Percentiles rank a stretch among this genome's conserved stretches.
phyloP scores from a whole-genome alignment of 1,140 invertebrate genomes.

The Akabosia matsudoensis region DNA sequence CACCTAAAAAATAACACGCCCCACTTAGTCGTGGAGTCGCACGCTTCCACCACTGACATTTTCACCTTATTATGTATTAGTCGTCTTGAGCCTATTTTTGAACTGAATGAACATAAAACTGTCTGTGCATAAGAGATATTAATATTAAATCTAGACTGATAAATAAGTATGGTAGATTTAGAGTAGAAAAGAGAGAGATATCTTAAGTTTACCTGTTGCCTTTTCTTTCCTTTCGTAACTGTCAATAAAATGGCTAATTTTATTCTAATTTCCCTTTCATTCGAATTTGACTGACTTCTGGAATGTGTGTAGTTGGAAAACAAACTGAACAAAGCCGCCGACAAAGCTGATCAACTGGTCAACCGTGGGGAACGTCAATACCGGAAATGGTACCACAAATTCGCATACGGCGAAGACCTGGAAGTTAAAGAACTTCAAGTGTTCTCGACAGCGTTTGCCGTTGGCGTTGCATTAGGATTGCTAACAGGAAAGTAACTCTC shows the following conservation, averaged over 20 bases:
- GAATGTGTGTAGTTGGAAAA: constrained; percentile 59
- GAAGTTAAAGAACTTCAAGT: constrained; percentile 69
- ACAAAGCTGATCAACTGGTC: constrained; percentile 68
- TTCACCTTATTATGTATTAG: constrained; percentile 27
- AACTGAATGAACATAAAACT: too few species aligned
- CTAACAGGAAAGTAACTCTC: constrained; percentile 26
- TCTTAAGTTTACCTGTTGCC: too few species aligned
- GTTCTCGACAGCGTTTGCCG: constrained; percentile 69
- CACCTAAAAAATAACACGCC: constrained; percentile 56
- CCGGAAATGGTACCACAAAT: constrained; percentile 67
- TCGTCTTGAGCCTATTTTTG: neutral
- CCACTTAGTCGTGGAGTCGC: neutral
- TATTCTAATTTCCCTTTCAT: too few species aligned
- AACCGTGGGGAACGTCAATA: constrained; percentile 65
- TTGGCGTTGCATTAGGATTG: constrained; percentile 66
- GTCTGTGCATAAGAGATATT: too few species aligned
- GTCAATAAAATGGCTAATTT: too few species aligned
- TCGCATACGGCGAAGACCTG: constrained; percentile 62
- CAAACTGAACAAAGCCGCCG: constrained; percentile 72
- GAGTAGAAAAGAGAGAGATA: too few species aligned
- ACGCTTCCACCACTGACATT: constrained; percentile 12
- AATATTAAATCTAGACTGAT: too few species aligned
- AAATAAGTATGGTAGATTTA: too few species aligned
- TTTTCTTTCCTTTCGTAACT: too few species aligned
- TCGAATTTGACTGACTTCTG: neutral